phyloP scores from a whole-genome alignment of 2,797 vertebrate species.

The Pagetopsis macropterus region DNA sequence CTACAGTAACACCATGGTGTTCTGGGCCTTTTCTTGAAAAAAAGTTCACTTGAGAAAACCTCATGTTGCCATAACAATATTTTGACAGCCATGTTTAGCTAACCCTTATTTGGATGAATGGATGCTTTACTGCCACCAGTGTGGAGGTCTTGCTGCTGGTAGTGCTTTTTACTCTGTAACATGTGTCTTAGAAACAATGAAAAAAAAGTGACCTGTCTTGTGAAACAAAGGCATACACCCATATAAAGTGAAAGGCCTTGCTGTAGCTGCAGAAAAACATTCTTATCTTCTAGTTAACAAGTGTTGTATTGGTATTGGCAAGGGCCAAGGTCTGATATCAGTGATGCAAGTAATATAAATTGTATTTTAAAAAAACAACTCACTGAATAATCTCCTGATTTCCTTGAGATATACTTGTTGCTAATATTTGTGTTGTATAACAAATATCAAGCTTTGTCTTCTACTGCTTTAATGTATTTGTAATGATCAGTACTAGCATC shows the following conservation, averaged over 20 bases:
- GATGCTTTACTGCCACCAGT: background rate
- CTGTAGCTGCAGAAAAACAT: background rate
- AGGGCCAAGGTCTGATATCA: background rate
- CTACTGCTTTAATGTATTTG: background rate
- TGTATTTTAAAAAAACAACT: too few relatives aligned
- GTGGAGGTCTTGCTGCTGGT: background rate
- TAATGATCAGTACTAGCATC: background rate
- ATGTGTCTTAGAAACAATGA: slow-evolving; percentile 1
- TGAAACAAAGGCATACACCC: background rate
- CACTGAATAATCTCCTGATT: too few relatives aligned
- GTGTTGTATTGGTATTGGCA: background rate
- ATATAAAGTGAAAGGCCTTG: background rate
- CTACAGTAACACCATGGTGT: background rate
- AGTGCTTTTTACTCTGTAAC: background rate
- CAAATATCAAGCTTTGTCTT: background rate
- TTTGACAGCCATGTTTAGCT: background rate
- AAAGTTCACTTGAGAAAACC: slow-evolving; percentile 2
- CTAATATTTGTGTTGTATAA: too few relatives aligned
- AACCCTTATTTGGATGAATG: background rate
- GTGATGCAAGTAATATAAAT: background rate
- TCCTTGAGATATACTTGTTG: too few relatives aligned
- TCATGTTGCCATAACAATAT: slow-evolving; percentile 3
- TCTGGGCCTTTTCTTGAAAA: background rate
- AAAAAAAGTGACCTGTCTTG: background rate
- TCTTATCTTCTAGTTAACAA: background rate